phyloP scores from a whole-genome alignment of 2,113 vertebrate genomes.

The Rana temporaria region DNA sequence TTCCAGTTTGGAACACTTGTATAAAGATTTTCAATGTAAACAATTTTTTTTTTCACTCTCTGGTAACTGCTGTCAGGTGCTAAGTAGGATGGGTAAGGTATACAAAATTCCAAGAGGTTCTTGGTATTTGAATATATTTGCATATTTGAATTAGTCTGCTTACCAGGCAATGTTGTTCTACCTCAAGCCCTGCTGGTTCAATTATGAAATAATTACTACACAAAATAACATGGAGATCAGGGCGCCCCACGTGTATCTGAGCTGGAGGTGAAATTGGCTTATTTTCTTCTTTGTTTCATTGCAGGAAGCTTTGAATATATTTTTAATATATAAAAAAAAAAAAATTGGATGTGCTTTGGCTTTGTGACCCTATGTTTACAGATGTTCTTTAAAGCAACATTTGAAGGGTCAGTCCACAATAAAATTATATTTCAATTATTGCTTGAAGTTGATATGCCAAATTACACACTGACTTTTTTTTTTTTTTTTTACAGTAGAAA shows the following conservation, averaged over 20 bases:
- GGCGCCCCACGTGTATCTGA: not conserved
- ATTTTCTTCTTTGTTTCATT: not conserved
- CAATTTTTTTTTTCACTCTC: not conserved
- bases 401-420: not conserved
- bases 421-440: not conserved
- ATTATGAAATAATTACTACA: slow-evolving; percentile 38
- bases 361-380: no score
- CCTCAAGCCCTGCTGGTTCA: slow-evolving; percentile 32
- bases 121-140: slow-evolving; percentile 18
- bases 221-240: slow-evolving; percentile 5
- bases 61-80: no score
- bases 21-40: no score
- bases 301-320: not conserved
- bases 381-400: no score
- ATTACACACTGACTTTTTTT: not conserved
- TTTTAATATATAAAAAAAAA: no score
- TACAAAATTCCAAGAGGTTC: not conserved
- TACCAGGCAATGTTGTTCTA: slow-evolving; percentile 25
- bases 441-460: not conserved
- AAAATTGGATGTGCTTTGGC: no score
- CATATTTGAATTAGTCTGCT: slow-evolving; percentile 28
- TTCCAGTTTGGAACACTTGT: no score
- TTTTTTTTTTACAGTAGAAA: not conserved
- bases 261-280: slow-evolving; percentile 4
- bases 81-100: not conserved